phyloP scores from a whole-genome alignment of 2,888 invertebrate genomes.

The Lingula anatina region DNA sequence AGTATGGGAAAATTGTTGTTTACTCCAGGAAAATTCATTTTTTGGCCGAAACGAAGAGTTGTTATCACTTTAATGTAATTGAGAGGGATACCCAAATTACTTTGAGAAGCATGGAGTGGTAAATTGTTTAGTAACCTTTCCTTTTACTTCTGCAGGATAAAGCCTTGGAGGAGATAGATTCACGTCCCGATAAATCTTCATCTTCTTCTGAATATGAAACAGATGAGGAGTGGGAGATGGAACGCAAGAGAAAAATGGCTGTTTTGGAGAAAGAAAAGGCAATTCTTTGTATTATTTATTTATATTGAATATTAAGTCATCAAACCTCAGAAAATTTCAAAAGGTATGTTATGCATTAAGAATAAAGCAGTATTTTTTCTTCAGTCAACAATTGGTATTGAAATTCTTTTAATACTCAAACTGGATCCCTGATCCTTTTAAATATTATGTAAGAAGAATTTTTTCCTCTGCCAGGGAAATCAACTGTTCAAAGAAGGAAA shows the following conservation, averaged over 20 bases:
- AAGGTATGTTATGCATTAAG: no score
- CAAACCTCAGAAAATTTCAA: no score
- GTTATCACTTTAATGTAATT: no score
- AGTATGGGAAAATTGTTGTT: no score
- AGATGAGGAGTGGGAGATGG: slow-evolving; percentile 47
- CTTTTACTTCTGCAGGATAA: slow-evolving; percentile 33
- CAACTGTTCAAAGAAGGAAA: slow-evolving; percentile 46
- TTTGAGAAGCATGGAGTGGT: neutral
- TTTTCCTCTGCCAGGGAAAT: slow-evolving; percentile 50
- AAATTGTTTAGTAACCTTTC: no score
- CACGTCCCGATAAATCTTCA: slow-evolving; percentile 16
- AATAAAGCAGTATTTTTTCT: no score
- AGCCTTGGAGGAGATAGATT: slow-evolving; percentile 38
- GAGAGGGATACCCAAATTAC: neutral
- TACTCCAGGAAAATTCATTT: no score
- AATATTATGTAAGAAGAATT: no score
- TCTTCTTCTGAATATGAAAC: slow-evolving; percentile 37
- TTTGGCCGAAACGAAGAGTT: no score
- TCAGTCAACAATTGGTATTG: no score
- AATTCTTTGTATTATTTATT: neutral
- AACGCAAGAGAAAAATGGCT: slow-evolving; percentile 59
- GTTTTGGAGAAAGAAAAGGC: slow-evolving; percentile 68
- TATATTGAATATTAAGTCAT: no score
- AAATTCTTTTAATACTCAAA: neutral
- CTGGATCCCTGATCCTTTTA: no score